Base-by-base conservation (phyloP, 2,888 invertebrate species). In the Drosophila heteroneura region DNA sequence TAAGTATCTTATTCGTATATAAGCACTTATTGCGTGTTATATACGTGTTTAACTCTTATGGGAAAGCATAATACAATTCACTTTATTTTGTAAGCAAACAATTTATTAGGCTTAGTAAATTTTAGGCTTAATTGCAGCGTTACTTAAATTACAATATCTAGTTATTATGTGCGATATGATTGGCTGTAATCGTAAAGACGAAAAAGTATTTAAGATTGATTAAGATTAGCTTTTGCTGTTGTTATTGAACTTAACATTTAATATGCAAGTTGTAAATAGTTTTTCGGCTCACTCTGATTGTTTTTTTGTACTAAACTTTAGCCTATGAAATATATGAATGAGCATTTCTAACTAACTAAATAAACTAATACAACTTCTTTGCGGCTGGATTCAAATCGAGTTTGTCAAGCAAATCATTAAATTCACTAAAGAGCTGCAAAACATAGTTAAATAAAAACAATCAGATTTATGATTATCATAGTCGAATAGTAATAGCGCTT, bases 341-440 rank as follows among this genome's bases (percentile, higher is more conserved):
- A 44, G 53, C 32, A 35, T 35, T 58, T 52, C 33, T 57, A 53
- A 39, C 41, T 70, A 26, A 26, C 26, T 44, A 39, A 30, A 39
- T 44, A 12, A 71, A 37, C 70, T 88, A 88, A 79, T 90, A 90
- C 30, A 75, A 69, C 32, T 84, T 90, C 57, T 76, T 84, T 57
- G 76, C 35, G 16, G 85, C 74, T 41, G 82, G 89, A 61, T 92
- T 89, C 51, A 92, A 78, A 57, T 92, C 83, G 51, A 92, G 92
- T 52, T 90, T 89, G 76, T 90, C 91, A 59, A 93, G 90, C 61
- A 93, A 82, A 72, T 91, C 86, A 74, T 93, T 92, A 69, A 93
- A 93, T 70, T 93, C 93, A 58, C 91, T 92, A 63, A 92, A 92
- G 59, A 92, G 86, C 93, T 93, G 74, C n/a, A 83, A 79, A 56